Percentiles rank a stretch among this genome's conserved stretches.
These are phyloP conservation scores for Garra rufa DNA, from an alignment of 2,113 vertebrate genomes.

Conservation along the genomic window DNA sequence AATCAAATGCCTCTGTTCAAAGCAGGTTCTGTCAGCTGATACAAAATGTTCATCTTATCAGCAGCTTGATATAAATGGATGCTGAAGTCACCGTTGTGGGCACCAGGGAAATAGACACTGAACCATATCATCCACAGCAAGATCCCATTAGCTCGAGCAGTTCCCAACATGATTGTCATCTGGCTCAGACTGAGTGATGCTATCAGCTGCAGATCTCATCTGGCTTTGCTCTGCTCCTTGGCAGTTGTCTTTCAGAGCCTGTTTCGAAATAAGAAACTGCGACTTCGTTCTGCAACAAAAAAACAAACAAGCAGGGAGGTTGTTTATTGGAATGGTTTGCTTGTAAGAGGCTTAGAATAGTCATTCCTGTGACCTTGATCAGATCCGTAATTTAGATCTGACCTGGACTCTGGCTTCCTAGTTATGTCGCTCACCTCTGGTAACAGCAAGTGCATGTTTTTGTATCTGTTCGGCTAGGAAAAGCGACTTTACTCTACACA, in stretches of 20 bases:
- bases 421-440: neutral
- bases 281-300: neutral
- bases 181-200: constrained; percentile 28
- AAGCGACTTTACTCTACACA: neutral
- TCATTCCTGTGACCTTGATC: constrained; percentile 4
- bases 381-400: constrained; percentile 13
- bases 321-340: constrained; percentile 2
- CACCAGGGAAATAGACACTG: constrained; percentile 21
- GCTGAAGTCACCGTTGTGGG: constrained; percentile 27
- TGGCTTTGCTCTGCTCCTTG: constrained; percentile 21
- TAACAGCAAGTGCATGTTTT: constrained; percentile 19
- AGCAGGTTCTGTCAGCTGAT: neutral
- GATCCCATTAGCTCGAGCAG: constrained; percentile 33
- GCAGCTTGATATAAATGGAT: constrained; percentile 23
- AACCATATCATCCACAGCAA: constrained; percentile 29
- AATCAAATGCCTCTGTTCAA: neutral
- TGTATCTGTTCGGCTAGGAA: neutral
- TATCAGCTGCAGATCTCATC: constrained; percentile 38
- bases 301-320: constrained; percentile 23
- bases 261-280: constrained; percentile 32
- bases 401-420: neutral
- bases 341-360: constrained; percentile 9
- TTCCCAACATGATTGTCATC: constrained; percentile 36
- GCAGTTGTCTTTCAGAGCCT: constrained; percentile 34
- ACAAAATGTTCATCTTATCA: constrained; percentile 22